Base-by-base conservation (phyloP, 1,140 invertebrate species). In the Myzus persicae region DNA sequence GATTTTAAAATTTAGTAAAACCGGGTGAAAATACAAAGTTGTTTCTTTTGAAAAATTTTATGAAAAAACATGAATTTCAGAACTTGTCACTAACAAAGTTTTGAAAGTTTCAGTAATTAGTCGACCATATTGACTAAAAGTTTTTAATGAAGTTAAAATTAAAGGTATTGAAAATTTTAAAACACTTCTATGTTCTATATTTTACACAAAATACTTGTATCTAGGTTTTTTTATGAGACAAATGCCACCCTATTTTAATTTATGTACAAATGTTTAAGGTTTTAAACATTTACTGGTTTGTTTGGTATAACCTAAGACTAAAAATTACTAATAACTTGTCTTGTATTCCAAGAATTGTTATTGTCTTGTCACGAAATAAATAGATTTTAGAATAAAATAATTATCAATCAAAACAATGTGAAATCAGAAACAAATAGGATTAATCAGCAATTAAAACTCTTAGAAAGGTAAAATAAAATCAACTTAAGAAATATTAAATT, bases 121-220 rank as follows among this genome's bases (percentile, higher is more conserved):
- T 40, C 26, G 48, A 90, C 89, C 26, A 67, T 42, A 42, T 67
- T 90, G 26, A 67, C 89, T 31, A 90, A 90, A 90, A 90, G 89
- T 90, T 90, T 67, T 90, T 67, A 67, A 90, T 90, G 38, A 42
- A 90, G 38, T 67, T 18, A 31, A 67, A 67, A 90, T 31, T 46
- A 22, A 90, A 40, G 42, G 36, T 40, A 90, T 59, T 90, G 51
- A 42, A 67, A n/a, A 26, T 44, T 67, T 90, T 40, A 67, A 90
- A 90, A 90, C 14, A 67, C 26, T 67, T 90, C 18, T 40, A 7
- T 24, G 51, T 67, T 90, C 18, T 40, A 7, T 24, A 88, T 88
- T 51, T 36, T 51, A 88, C 31, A 46, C 9, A 38, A 87, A 82
- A 38, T 81, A 81, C 20, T 38, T 76, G n/a, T 76, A 76, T 76